phyloP scores from a whole-genome alignment of 1,140 invertebrate species.

The Calycopis cecrops region DNA sequence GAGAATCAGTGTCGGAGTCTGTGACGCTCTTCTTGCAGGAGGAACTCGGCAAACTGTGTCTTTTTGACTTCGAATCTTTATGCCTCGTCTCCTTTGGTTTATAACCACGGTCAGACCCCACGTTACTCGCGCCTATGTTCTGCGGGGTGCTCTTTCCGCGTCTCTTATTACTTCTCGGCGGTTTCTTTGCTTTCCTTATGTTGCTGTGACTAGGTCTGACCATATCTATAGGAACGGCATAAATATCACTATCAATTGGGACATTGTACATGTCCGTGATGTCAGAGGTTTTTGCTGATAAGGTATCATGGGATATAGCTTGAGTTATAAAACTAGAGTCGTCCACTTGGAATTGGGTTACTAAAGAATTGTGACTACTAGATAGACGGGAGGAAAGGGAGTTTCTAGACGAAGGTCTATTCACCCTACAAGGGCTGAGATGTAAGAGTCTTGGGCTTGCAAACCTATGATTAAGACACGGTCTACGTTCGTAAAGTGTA shows the following conservation, averaged over 20 bases:
- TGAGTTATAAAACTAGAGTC: constrained; percentile 91
- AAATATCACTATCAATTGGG: constrained; percentile 89
- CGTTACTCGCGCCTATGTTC: constrained; percentile 36
- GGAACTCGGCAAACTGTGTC: constrained; percentile 71
- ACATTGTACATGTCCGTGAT: constrained; percentile 91
- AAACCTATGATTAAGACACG: constrained; percentile 72
- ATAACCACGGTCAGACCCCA: constrained; percentile 60
- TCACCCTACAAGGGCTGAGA: constrained; percentile 77
- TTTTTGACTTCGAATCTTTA: constrained; percentile 60
- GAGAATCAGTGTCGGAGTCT: constrained; percentile 78
- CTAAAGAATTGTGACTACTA: constrained; percentile 87
- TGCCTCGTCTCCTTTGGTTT: constrained; percentile 60
- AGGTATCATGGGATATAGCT: constrained; percentile 87
- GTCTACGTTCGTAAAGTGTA: constrained; percentile 51
- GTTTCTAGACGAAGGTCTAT: constrained; percentile 81
- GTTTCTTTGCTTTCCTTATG: constrained; percentile 71
- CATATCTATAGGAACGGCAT: constrained; percentile 88
- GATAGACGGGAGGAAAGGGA: constrained; percentile 85
- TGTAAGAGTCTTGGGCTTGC: constrained; percentile 79
- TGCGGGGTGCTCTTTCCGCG: constrained; percentile 76
- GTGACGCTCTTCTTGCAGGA: constrained; percentile 73
- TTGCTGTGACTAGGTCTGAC: constrained; percentile 76
- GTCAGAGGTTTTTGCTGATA: constrained; percentile 79
- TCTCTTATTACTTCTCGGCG: constrained; percentile 76
- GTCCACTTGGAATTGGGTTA: constrained; percentile 84